phyloP scores from a whole-genome alignment of 2,888 invertebrate species.

The Chorisops tibialis region DNA sequence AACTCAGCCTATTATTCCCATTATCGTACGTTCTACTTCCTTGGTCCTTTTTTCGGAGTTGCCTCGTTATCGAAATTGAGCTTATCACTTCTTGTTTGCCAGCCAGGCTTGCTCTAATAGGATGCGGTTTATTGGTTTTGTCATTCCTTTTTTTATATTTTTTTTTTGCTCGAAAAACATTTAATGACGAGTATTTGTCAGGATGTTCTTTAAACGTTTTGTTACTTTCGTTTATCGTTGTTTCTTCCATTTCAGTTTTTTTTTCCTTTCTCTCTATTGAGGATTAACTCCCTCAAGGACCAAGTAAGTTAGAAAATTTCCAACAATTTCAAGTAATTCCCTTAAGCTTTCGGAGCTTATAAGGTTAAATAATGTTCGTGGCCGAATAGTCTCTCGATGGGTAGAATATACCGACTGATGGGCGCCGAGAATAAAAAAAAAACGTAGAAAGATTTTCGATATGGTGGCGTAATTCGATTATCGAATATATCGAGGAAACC shows the following conservation, averaged over 20 bases:
- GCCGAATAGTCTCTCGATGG: too few relatives aligned
- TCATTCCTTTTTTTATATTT: conserved; percentile 20
- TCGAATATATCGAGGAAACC: conserved; percentile 10
- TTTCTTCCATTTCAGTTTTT: too few relatives aligned
- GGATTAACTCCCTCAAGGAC: too few relatives aligned
- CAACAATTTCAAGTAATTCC: too few relatives aligned
- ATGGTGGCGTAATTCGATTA: conserved; percentile 17
- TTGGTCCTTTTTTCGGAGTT: not conserved
- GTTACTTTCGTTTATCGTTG: too few relatives aligned
- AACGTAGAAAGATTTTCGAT: not conserved
- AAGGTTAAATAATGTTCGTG: too few relatives aligned
- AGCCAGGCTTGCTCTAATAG: not conserved
- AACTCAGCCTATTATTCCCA: conserved; percentile 19
- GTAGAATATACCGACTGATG: not conserved
- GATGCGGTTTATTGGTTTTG: conserved; percentile 35
- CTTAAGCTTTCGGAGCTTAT: too few relatives aligned
- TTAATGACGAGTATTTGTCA: conserved; percentile 32
- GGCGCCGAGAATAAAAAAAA: not conserved
- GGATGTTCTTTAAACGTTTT: not conserved
- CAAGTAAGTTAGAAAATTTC: too few relatives aligned
- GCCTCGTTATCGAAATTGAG: conserved; percentile 34
- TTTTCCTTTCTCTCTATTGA: too few relatives aligned
- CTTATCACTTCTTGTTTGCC: conserved; percentile 27
- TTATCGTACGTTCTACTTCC: conserved; percentile 19
- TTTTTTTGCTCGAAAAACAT: conserved; percentile 25